Conservation (phyloP, 1,140 invertebrate species). For the Macrotrachela quadricornifera region DNA sequence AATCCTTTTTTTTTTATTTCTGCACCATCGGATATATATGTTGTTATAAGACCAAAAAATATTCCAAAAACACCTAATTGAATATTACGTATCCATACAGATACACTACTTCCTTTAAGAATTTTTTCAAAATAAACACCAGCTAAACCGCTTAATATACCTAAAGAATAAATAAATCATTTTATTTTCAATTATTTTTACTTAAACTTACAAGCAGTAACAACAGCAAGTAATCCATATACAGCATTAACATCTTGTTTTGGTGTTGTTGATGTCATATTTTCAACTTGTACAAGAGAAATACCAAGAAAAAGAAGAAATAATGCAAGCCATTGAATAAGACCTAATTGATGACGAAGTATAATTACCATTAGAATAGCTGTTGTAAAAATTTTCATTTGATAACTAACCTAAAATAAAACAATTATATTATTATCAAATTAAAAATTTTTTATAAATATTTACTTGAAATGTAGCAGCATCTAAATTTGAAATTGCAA, state of each 20-base stretch:
- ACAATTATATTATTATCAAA: neutral
- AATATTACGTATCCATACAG: conserved; percentile 53
- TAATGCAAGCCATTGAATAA: conserved; percentile 67
- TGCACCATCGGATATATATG: conserved; percentile 29
- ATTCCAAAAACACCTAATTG: conserved; percentile 32
- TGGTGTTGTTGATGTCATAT: too few relatives aligned
- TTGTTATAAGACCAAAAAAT: conserved; percentile 32
- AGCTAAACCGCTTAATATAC: conserved; percentile 87
- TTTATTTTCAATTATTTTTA: neutral
- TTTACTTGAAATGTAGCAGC: conserved; percentile 85
- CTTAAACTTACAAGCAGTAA: too few relatives aligned
- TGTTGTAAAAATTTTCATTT: conserved; percentile 91
- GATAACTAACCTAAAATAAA: conserved; percentile 89
- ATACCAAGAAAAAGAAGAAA: conserved; percentile 65
- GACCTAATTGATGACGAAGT: conserved; percentile 49
- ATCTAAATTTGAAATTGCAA: conserved; percentile 88
- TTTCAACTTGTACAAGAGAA: conserved; percentile 33
- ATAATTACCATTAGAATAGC: conserved; percentile 86
- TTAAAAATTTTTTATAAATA: neutral
- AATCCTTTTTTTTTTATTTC: conserved; percentile 33
- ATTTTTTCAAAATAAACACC: conserved; percentile 99
- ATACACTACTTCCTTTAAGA: conserved; percentile 62
- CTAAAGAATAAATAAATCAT: conserved; percentile 31
- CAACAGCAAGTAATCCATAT: too few relatives aligned
- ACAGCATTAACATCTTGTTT: too few relatives aligned